phyloP scores from a whole-genome alignment of 2,113 vertebrate species.

The Todiramphus saurophagus region DNA sequence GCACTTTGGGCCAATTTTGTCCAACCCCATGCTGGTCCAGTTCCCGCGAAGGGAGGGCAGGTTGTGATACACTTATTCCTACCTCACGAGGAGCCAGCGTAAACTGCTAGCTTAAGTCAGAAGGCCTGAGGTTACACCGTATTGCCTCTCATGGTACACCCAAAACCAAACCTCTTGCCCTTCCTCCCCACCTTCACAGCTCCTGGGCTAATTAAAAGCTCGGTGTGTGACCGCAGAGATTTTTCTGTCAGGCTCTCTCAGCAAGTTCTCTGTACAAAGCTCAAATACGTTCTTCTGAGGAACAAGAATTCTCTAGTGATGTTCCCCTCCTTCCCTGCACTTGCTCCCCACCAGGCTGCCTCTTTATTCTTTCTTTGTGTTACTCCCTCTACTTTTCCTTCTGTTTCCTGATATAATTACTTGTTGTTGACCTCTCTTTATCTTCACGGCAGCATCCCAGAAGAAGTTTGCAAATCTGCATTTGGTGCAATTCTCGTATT shows the following conservation, averaged over 20 bases:
- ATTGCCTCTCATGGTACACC: background rate
- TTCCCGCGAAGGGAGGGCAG: background rate
- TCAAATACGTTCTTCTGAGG: background rate
- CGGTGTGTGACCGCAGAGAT: background rate
- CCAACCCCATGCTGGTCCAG: background rate
- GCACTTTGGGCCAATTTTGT: background rate
- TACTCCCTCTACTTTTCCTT: background rate
- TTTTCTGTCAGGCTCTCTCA: background rate
- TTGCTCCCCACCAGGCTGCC: background rate
- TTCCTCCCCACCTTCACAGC: background rate
- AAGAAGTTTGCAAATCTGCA: background rate
- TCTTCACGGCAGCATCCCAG: background rate
- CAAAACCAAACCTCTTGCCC: background rate
- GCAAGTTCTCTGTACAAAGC: background rate
- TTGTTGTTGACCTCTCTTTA: background rate
- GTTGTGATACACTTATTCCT: background rate
- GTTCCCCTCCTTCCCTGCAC: background rate
- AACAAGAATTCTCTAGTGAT: background rate
- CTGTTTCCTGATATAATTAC: background rate
- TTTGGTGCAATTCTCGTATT: background rate
- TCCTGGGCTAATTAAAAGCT: background rate
- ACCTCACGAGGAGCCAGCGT: background rate
- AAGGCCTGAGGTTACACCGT: fast-evolving
- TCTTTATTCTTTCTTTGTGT: background rate
- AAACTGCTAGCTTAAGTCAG: background rate